Base-by-base conservation (phyloP, 2,888 invertebrate species). In the Chaitophorus viminalis region DNA sequence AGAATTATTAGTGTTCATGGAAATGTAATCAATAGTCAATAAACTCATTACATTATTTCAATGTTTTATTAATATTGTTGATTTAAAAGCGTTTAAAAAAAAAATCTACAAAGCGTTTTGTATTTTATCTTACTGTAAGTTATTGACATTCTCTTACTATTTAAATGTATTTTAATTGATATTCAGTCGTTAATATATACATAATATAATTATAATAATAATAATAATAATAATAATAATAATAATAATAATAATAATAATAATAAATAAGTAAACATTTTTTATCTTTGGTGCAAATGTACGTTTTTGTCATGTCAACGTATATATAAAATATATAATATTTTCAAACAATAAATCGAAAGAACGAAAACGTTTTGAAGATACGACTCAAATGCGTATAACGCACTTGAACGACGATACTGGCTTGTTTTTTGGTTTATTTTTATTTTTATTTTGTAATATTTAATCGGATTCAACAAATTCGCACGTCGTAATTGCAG, bases 141-240 rank as follows among this genome's bases (percentile, higher is more conserved):
- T 6, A 39, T 60, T 21, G 9, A 68, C 36, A 9, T 36, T 21
- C 0, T n/a, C 18, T 81, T 31, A 81, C 46, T 25, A 68, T 31
- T 18, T 36, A 65, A 31, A 9, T 36, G 14, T 0, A 68, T 46
- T 81, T 70, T 46, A 46, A 46, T 46, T 3, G 18, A 70, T 81
- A 81, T 70, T 81, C 68, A 81, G 68, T 68, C 81, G 46, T 68
- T 2, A 81, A 39, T 68, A 5, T 68, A 39, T 6, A 52, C 11
- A 52, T 5, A 36, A 36, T 5, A 36, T 5, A 36, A 52, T 52
- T 2, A 60, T 54, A 33, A 78, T 54, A 70, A 52, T 70, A 70
- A 70, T 70, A 70, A 70, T 70, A 70, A 31, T 70, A 70, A 70
- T 70, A n/a, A n/a, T n/a, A n/a, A n/a, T n/a, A n/a, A n/a, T n/a